These are phyloP conservation scores for Pangasius sanitwongsei DNA, from an alignment of 2,797 vertebrate genomes.

Conservation along the genomic window DNA sequence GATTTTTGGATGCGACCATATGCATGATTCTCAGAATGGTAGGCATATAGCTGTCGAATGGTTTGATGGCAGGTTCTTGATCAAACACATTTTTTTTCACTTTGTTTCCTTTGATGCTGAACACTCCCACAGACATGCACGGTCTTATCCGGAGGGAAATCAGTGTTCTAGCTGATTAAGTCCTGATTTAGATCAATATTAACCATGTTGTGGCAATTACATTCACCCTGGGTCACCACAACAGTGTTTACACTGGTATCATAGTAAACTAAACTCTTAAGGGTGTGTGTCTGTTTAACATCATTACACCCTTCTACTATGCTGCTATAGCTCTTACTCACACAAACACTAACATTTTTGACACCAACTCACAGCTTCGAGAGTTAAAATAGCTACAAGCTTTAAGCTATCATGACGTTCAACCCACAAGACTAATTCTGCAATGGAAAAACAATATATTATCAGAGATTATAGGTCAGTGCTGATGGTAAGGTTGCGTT, in stretches of 20 bases:
- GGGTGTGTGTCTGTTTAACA: conserved; percentile 29
- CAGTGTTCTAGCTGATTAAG: conserved; percentile 71
- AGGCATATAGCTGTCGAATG: conserved; percentile 34
- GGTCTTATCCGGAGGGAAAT: conserved; percentile 63
- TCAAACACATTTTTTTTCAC: conserved; percentile 55
- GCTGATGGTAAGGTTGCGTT: conserved; percentile 5
- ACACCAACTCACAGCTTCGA: neutral
- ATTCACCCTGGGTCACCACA: conserved; percentile 47
- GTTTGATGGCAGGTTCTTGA: conserved; percentile 49
- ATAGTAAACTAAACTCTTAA: conserved; percentile 19
- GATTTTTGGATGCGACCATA: conserved; percentile 55
- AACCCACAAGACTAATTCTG: neutral
- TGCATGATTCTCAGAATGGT: conserved; percentile 13
- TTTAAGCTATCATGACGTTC: neutral
- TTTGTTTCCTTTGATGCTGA: conserved; percentile 57
- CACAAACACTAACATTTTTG: conserved; percentile 22
- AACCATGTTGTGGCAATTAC: conserved; percentile 67
- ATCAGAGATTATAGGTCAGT: conserved; percentile 5
- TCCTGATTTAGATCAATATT: conserved; percentile 68
- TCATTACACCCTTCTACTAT: conserved; percentile 14
- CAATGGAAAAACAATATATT: conserved; percentile 13
- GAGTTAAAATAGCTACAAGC: neutral
- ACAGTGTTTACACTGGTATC: conserved; percentile 51
- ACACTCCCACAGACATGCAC: conserved; percentile 52
- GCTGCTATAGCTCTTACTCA: conserved; percentile 8